Evolutionary conservation across 1,140 invertebrate species (phyloP), one percentile per base, ranked within the genome.

Genomic region (Dendroctonus ponderosae): DNA sequence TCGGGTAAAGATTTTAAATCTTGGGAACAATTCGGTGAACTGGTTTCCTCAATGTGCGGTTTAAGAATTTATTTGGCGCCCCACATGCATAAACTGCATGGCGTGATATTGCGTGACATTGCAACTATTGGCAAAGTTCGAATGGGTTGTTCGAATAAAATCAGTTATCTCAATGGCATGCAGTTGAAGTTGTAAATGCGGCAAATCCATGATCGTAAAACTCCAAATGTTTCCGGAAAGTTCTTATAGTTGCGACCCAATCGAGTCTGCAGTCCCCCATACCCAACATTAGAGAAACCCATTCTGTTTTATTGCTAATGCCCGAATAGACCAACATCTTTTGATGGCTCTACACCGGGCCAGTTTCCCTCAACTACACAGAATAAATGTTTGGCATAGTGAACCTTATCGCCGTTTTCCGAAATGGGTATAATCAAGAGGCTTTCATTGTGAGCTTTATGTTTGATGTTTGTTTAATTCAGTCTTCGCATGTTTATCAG

Each of bases 261-360:
- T 63, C 40, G 15, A 63, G 49, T 43, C 51, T 53, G 50, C 26
- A 53, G 61, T 48, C 51, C 41, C 14, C 7, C 42, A 62, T 54
- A 63, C 53, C 61, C 40, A 53, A 42, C 61, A 63, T 65, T 60
- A 60, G 58, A 41, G 62, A 42, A 46, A 39, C 39, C 53, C 53
- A 65, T 65, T 65, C 62, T 57, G 62, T 65, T 65, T 65, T 65
- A 65, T 57, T 65, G 62, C 62, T 65, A 65, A 65, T 65, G 62
- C 40, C 49, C 46, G 50, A 65, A 65, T 57, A 50, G 53, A 65
- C n/a, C 50, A 63, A 54, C 61, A 63, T 63, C 61, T 63, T 63
- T 63, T 63, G 61, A 63, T 26, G 51, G 54, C 61, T 51, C 61
- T 52, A 53, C 40, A 38, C 51, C 37, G 50, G 50, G n/a, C 50